A percentile compares a stretch with the other conserved stretches of the same genome.
These are phyloP conservation scores for Candidula unifasciata DNA, from an alignment of 2,888 invertebrate species.

Conservation along the genomic window DNA sequence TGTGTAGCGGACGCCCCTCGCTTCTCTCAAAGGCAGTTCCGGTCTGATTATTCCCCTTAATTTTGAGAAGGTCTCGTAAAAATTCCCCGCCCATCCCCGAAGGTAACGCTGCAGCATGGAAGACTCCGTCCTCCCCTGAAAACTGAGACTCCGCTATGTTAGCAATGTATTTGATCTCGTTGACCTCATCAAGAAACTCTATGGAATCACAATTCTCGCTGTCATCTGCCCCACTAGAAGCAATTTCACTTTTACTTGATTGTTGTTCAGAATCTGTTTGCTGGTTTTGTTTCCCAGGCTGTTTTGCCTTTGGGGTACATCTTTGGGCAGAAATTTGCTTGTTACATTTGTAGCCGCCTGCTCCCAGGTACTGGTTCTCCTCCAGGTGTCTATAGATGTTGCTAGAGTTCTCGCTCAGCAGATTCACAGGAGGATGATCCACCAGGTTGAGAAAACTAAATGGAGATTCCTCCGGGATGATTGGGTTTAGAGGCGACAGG, in stretches of 20 bases:
- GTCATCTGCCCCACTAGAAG: background rate
- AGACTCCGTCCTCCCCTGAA: background rate
- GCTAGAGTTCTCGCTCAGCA: slow-evolving; percentile 17
- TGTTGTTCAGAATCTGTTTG: too few species aligned
- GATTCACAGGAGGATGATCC: slow-evolving; percentile 27
- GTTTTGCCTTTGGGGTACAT: too few species aligned
- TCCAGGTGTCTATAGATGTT: background rate
- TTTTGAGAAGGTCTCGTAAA: background rate
- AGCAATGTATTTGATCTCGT: slow-evolving; percentile 17
- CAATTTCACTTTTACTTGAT: too few species aligned
- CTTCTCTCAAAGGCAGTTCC: too few species aligned
- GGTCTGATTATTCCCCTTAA: background rate
- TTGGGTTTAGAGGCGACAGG: slow-evolving; percentile 15
- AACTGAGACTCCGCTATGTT: slow-evolving; percentile 28
- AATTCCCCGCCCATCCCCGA: slow-evolving; percentile 1
- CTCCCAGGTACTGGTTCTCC: slow-evolving; percentile 17
- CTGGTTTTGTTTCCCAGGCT: too few species aligned
- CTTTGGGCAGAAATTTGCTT: too few species aligned
- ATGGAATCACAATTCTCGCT: background rate
- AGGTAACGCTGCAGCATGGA: slow-evolving; percentile 2
- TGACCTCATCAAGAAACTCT: background rate
- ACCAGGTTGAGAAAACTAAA: slow-evolving; percentile 30
- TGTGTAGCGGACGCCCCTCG: too few species aligned
- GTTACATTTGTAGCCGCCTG: background rate
- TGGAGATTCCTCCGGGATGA: slow-evolving; percentile 21